Evolutionary conservation across 2,888 invertebrate genomes (phyloP), one percentile per base, ranked within the genome.

Genomic region (Furcula furcula): DNA sequence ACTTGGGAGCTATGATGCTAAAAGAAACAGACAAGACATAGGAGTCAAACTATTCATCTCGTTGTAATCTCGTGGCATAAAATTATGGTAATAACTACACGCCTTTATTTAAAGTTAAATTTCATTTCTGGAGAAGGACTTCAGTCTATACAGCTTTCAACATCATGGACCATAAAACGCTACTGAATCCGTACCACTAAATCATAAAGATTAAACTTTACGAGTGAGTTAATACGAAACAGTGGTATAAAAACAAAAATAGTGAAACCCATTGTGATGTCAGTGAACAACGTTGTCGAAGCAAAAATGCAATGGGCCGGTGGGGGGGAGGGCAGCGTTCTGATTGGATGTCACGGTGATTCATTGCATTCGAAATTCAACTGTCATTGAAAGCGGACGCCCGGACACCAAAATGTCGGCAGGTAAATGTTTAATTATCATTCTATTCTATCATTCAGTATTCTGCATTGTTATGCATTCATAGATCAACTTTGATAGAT

Each of bases 261-360:
- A 18, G 16, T 18, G 11, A 52, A 47, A 34, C 40, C 34, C 31
- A 45, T 64, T 75, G 80, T 78, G 59, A 84, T 80, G 82, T 75
- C 70, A 71, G 67, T 77, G 66, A 68, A 65, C 37, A 72, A 64
- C 55, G 65, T 74, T 59, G 66, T 73, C 60, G 59, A 71, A 62
- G 69, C 69, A 46, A 82, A 75, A 71, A 77, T 80, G 77, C 81
- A 83, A 71, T 85, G 82, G 83, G 73, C 77, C 34, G 82, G 83
- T 37, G 83, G 86, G 62, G 83, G 78, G 76, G 40, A 38, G 48
- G 51, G 43, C 28, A 49, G 45, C 41, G 55, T 47, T 57, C 52
- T 70, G 59, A 64, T 67, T 64, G 64, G 65, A 53, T 68, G 65
- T 62, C 59, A 57, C 44, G 39, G 60, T 66, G 65, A 70, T 62